A percentile compares a stretch with the other conserved stretches of the same genome.
These are phyloP conservation scores for Willowsia nigromaculata DNA, from an alignment of 2,888 invertebrate species.

Conservation along the genomic window DNA sequence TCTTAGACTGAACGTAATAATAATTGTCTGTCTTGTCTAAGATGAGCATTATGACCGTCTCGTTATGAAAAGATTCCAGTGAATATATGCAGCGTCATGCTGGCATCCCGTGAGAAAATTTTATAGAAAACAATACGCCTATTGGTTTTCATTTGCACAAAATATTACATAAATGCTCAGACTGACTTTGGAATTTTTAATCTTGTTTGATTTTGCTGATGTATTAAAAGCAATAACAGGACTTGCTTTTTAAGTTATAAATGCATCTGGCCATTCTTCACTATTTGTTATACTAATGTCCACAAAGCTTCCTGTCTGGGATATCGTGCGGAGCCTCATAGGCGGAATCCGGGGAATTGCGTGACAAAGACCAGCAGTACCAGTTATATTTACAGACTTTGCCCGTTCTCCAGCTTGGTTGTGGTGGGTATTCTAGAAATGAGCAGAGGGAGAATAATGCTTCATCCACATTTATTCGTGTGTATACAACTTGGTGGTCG, in stretches of 20 bases:
- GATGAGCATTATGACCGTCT: neutral
- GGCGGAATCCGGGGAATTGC: slow-evolving; percentile 68
- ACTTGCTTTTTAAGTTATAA: neutral
- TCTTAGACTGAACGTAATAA: neutral
- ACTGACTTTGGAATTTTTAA: too few relatives aligned
- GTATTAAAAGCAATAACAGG: neutral
- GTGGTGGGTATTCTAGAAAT: slow-evolving; percentile 11
- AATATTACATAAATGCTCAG: too few relatives aligned
- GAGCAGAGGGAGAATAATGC: neutral
- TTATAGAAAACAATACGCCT: neutral
- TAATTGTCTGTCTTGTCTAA: neutral
- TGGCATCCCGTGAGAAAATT: slow-evolving; percentile 44
- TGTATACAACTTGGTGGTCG: slow-evolving; percentile 30
- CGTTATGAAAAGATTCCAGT: slow-evolving; percentile 1
- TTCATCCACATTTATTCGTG: neutral
- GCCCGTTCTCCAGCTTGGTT: neutral
- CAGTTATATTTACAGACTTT: slow-evolving; percentile 1
- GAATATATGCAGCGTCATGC: slow-evolving; percentile 59
- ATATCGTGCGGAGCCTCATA: slow-evolving; percentile 70
- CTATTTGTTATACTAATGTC: slow-evolving; percentile 71
- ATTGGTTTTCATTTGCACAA: too few relatives aligned
- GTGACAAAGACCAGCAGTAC: slow-evolving; percentile 56
- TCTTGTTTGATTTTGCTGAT: slow-evolving; percentile 26
- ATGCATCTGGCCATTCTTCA: slow-evolving; percentile 50
- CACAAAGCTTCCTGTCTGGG: slow-evolving; percentile 57